Evolutionary conservation across 2,888 invertebrate species (phyloP).

Genomic region (Anodontia alba): DNA sequence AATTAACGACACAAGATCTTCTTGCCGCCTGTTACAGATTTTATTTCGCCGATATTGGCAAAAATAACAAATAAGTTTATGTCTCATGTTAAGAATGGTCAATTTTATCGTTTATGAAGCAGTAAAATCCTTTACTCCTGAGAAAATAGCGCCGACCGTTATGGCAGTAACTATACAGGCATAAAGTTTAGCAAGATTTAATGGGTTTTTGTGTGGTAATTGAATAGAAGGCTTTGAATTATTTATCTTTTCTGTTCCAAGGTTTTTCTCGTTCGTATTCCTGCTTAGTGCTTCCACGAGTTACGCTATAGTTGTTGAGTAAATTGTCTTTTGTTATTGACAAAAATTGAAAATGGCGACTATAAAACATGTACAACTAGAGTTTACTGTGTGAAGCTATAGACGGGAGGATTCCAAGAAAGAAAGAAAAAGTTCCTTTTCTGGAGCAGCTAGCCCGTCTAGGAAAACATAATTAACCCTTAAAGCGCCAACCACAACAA

Average conservation of each 20-base stretch:
- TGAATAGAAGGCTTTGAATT: conserved; percentile 3
- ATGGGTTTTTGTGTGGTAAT: conserved; percentile 8
- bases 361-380: no score
- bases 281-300: no score
- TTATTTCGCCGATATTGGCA: conserved; percentile 62
- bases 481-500: no score
- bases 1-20: conserved; percentile 25
- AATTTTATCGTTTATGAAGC: conserved; percentile 54
- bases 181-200: conserved; percentile 17
- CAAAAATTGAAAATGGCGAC: no score
- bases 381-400: no score
- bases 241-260: neutral
- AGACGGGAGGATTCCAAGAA: no score
- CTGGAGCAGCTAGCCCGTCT: no score
- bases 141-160: conserved; percentile 26
- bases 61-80: conserved; percentile 60
- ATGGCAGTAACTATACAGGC: conserved; percentile 4
- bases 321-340: no score
- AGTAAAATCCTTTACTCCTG: conserved; percentile 49
- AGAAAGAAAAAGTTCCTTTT: no score
- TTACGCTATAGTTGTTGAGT: no score
- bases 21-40: conserved; percentile 56
- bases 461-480: no score
- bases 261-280: no score
- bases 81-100: conserved; percentile 51